Base-by-base conservation (phyloP, 1,140 invertebrate species). In the Meloidogyne floridensis region DNA sequence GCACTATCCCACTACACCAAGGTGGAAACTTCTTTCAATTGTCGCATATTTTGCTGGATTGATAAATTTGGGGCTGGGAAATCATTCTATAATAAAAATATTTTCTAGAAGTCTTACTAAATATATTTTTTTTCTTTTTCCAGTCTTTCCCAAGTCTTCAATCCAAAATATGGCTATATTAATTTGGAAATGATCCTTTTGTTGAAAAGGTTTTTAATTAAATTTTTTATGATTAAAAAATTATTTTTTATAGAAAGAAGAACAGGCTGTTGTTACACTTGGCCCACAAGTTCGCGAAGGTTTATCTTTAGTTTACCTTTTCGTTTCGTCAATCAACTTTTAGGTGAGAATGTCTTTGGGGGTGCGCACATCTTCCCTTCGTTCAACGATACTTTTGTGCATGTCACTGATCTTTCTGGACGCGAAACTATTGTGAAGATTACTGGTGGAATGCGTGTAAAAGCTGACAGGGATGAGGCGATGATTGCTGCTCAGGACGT, bases 401-500 rank as follows among this genome's bases (percentile, higher is more conserved):
- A 99, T 92, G 96, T 99, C 59, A 99, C 98, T 4, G 98, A 99
- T 93, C 92, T 99, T 85, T 98, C 97, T 47, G 98, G 98, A 85
- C 94, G 85, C 72, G 97, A 99, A 94, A 99, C 97, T 3, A 98
- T 99, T 90, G 95, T 95, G 80, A 93, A 97, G 89, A 95, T 99
- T 54, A 99, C 98, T 89, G 98, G 98, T 91, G 98, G 98, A 81
- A 99, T 99, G 98, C 99, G 99, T 92, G 98, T 99, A 0, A 99
- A 99, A 91, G 97, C 97, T 89, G 98, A 99, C 92, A 94, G 97
- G 93, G 98, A 99, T 92, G 98, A 99, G 92, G 97, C 97, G 94
- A 99, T 99, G 97, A 97, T 99, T 92, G 98, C 98, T 90, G 97
- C 97, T 85, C 97, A 99, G 94, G 98, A 99, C 93, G 98, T 99